Evolutionary conservation across 1,140 invertebrate species (phyloP).

Genomic region (Ericerus pela): DNA sequence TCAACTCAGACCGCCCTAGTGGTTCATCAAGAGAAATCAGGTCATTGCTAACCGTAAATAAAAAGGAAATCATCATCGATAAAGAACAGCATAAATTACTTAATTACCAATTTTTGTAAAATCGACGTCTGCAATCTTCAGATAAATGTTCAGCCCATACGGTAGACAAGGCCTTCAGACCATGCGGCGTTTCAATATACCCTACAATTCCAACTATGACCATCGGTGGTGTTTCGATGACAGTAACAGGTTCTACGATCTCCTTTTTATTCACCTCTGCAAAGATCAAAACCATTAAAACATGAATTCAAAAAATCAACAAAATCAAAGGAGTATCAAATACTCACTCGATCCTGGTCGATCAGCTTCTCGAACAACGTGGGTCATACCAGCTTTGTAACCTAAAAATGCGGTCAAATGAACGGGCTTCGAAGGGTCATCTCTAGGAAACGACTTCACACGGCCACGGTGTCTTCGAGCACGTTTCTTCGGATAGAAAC

Average conservation of each 20-base stretch:
- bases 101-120: constrained; percentile 99
- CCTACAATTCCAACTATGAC: constrained; percentile 93
- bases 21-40: neutral
- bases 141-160: constrained; percentile 98
- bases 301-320: neutral
- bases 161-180: constrained; percentile 82
- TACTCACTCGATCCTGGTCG: constrained; percentile 95
- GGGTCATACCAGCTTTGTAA: constrained; percentile 99
- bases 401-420: constrained; percentile 96
- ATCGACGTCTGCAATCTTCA: constrained; percentile 93
- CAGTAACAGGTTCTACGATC: constrained; percentile 96
- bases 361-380: constrained; percentile 96
- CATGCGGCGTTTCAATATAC: constrained; percentile 97
- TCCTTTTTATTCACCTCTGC: constrained; percentile 99
- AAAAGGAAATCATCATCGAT: constrained; percentile 14
- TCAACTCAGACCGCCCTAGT: constrained; percentile 22
- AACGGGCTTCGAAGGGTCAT: constrained; percentile 89
- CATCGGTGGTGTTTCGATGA: constrained; percentile 97
- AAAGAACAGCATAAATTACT: neutral
- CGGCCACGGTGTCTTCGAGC: constrained; percentile 90
- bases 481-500: constrained; percentile 97
- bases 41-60: constrained; percentile 14
- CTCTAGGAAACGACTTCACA: constrained; percentile 99
- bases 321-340: neutral
- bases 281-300: constrained; percentile 24